phyloP scores from a whole-genome alignment of 35 echinoderm and acorn worm species.

The Acanthaster planci region DNA sequence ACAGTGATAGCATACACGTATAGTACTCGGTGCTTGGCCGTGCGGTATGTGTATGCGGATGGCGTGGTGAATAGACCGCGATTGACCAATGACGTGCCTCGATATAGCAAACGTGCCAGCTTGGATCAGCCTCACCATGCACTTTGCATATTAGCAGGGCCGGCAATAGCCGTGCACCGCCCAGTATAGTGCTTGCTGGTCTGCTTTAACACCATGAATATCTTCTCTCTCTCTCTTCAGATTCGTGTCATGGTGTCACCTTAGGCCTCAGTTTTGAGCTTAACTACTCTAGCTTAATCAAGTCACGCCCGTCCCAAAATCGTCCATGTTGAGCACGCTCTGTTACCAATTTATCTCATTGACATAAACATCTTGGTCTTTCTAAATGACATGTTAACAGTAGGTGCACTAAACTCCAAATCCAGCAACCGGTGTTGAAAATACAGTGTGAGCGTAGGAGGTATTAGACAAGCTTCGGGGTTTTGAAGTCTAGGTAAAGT shows the following conservation, averaged over 20 bases:
- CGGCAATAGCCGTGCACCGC: constrained; percentile 9
- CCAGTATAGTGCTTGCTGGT: not conserved
- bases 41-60: not conserved
- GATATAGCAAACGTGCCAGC: not conserved
- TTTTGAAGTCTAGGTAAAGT: too few relatives aligned
- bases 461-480: too few relatives aligned
- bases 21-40: too few relatives aligned
- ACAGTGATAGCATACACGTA: too few relatives aligned
- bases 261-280: not conserved
- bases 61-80: not conserved
- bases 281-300: too few relatives aligned
- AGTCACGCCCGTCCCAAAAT: not conserved
- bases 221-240: not conserved
- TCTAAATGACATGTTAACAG: not conserved
- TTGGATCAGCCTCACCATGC: constrained; percentile 9
- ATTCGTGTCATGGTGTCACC: not conserved
- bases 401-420: constrained; percentile 6
- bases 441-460: not conserved
- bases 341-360: constrained; percentile 22
- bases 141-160: constrained; percentile 28
- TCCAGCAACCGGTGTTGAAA: constrained; percentile 1
- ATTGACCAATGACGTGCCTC: not conserved
- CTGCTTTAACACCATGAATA: not conserved
- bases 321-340: not conserved
- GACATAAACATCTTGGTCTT: constrained; percentile 20